Conservation (phyloP, 1,140 invertebrate species). For the Euura saliciscinereae region DNA sequence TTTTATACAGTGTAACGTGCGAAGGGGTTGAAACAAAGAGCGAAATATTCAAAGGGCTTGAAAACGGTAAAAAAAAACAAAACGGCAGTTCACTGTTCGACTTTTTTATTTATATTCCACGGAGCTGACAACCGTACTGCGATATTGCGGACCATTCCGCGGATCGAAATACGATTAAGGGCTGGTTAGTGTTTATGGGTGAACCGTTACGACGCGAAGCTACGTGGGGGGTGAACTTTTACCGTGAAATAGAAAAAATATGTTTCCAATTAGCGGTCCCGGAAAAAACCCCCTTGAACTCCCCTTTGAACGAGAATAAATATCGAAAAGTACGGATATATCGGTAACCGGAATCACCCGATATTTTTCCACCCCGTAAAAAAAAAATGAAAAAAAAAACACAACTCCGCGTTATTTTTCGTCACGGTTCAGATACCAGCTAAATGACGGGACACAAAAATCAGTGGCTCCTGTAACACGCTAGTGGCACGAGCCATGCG, state of each 20-base stretch:
- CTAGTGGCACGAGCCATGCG: too few species aligned
- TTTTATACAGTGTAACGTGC: background rate
- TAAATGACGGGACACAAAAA: too few species aligned
- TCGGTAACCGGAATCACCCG: background rate
- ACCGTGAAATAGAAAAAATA: conserved; percentile 13
- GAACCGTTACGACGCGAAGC: background rate
- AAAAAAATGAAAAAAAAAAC: too few species aligned
- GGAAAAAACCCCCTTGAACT: background rate
- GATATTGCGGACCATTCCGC: conserved; percentile 1
- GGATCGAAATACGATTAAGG: conserved; percentile 7
- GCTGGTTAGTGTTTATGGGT: background rate
- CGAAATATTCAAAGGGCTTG: too few species aligned
- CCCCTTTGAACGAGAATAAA: conserved; percentile 6
- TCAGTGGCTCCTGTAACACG: too few species aligned
- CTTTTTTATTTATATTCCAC: background rate
- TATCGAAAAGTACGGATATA: conserved; percentile 9
- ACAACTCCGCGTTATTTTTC: background rate
- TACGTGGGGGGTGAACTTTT: background rate
- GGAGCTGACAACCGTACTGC: background rate
- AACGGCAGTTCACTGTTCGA: too few species aligned
- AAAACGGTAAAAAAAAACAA: too few species aligned
- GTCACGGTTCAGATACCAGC: background rate
- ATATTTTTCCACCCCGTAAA: too few species aligned
- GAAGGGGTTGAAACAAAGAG: background rate
- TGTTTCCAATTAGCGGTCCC: conserved; percentile 11